Conservation (phyloP, 2,797 vertebrate species). For the Hydrocynus forskahlii region DNA sequence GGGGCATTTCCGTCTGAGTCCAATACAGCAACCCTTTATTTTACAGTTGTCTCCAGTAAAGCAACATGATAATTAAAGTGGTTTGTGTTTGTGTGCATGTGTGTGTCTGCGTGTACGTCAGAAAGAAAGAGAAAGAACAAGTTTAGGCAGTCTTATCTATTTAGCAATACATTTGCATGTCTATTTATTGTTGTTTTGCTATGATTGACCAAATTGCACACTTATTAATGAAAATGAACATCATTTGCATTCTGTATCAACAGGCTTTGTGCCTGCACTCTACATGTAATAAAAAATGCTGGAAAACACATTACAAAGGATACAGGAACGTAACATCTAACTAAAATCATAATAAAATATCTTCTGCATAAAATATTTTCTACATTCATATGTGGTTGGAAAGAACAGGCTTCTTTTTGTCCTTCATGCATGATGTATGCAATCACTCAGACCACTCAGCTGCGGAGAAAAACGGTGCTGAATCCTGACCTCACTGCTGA, state of each 20-base stretch:
- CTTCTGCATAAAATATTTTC: no score
- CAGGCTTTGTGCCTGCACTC: no score
- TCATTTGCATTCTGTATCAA: no score
- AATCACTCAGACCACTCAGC: background rate
- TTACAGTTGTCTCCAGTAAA: conserved; percentile 55
- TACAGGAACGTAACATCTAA: no score
- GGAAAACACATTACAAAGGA: no score
- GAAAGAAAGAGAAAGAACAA: conserved; percentile 9
- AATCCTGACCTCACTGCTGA: conserved; percentile 3
- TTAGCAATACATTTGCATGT: background rate
- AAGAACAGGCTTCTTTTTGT: background rate
- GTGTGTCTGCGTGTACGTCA: conserved; percentile 33
- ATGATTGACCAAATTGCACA: no score
- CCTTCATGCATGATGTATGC: conserved; percentile 14
- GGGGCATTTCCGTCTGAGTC: conserved; percentile 53
- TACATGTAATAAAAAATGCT: no score
- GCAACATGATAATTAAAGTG: conserved; percentile 57
- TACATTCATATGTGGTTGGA: no score
- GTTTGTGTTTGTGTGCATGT: conserved; percentile 38
- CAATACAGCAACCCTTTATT: conserved; percentile 52
- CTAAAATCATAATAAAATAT: no score
- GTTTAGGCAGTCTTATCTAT: background rate
- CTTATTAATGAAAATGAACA: no score
- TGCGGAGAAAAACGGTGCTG: background rate
- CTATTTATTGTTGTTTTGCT: no score